Evolutionary conservation across 2,113 vertebrate genomes (phyloP), one percentile per base, ranked within the genome.

Genomic region (Heloderma charlesbogerti): DNA sequence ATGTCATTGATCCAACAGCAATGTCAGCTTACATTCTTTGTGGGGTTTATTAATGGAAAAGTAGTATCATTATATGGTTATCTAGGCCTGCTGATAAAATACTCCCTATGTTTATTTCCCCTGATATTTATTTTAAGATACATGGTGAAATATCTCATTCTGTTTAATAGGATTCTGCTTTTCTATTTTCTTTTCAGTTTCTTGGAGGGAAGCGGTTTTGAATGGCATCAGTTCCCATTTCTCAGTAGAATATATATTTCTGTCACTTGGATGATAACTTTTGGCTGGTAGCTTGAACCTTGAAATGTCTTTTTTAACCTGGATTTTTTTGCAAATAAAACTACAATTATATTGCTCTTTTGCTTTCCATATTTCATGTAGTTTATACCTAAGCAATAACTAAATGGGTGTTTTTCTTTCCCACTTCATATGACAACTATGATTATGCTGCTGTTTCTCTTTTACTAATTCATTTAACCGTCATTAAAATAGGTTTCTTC

Each of bases 21-120:
- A 6, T 63, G 29, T 54, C 91, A 72, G 1, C 1, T 91, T 89
- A 72, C 10, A 74, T 88, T 90, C 60, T 90, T 88, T 0, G 31
- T 89, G 90, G 90, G 60, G 71, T 2, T 91, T 90, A 51, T 86
- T 94, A 86, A 86, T 93, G 84, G 69, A 60, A 29, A 82, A 91
- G 3, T 84, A 79, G 87, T 66, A 78, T 3, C 4, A 66, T 3
- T 9, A 54, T 87, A 81, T 31, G 88, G 2, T 2, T 94, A 51
- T 88, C 20, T 79, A 29, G 54, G 67, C 91, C n/a, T 80, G 20
- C 45, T 77, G 57, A 90, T 84, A 66, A 51, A 29, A 84, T 66
- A 31, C 57, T 77, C 15, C 74, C 83, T 51, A 16, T 77, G 45
- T 77, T 77, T 90, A 63, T 90, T 85, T 90, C 45, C 60, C 72